Conservation (phyloP, 2,888 invertebrate genomes). For the Ormyrus nitidulus region DNA sequence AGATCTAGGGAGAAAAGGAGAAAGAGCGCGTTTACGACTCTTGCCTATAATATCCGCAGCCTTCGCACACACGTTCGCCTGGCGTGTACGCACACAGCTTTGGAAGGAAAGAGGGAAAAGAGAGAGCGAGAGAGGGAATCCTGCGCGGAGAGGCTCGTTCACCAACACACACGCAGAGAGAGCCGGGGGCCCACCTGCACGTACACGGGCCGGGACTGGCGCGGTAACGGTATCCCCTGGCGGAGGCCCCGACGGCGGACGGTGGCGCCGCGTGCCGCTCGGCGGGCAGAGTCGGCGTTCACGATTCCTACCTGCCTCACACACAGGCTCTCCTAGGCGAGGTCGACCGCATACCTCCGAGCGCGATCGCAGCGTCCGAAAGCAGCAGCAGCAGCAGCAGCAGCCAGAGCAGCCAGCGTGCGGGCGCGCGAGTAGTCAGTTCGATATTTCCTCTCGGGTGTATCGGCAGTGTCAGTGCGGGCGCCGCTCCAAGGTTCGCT, state of each 20-base stretch:
- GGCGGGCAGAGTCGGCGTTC: conserved; percentile 2
- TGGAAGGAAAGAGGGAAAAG: not conserved
- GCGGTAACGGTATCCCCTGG: conserved; percentile 45
- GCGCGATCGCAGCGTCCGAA: conserved; percentile 69
- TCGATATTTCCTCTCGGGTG: conserved; percentile 22
- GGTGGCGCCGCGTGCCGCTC: conserved; percentile 67
- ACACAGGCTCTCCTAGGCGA: conserved; percentile 69
- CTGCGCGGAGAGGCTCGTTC: not conserved
- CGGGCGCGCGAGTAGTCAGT: not conserved
- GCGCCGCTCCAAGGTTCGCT: not conserved
- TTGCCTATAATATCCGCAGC: too few relatives aligned
- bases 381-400: conserved; percentile 63
- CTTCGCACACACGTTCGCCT: too few relatives aligned
- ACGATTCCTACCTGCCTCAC: not conserved
- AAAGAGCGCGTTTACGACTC: too few relatives aligned
- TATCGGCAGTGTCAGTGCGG: conserved; percentile 12
- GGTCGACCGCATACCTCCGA: conserved; percentile 74
- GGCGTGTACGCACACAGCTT: not conserved
- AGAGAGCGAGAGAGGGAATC: not conserved
- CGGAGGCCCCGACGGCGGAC: conserved; percentile 57
- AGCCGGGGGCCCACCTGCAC: not conserved
- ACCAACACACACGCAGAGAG: too few relatives aligned
- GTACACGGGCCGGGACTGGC: conserved; percentile 1
- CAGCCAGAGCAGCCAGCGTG: conserved; percentile 53
- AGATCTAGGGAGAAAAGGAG: not conserved